Conservation (phyloP, 2,113 vertebrate genomes). For the Corvus cornix region DNA sequence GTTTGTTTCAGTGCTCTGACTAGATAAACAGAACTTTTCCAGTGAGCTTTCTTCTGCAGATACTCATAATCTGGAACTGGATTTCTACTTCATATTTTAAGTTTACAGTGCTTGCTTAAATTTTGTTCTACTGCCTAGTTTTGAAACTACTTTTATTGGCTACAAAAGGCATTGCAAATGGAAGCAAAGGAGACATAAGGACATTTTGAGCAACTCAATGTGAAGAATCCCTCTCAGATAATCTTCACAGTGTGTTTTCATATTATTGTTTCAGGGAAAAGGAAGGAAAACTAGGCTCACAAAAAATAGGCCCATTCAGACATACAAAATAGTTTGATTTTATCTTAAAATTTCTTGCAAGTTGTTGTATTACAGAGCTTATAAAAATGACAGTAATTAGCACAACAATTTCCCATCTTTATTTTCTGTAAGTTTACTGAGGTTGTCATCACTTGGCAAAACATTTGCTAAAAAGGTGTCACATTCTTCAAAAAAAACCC, state of each 20-base stretch:
- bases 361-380: not conserved
- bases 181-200: not conserved
- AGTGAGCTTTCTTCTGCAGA: not conserved
- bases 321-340: accelerated
- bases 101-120: not conserved
- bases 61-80: not conserved
- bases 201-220: not conserved
- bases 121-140: not conserved
- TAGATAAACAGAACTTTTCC: not conserved
- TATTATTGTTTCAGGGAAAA: not conserved
- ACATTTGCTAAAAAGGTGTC: not conserved
- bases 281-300: not conserved
- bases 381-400: not conserved
- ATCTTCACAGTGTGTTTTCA: not conserved
- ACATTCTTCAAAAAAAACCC: not conserved
- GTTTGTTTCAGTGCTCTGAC: not conserved
- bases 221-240: not conserved
- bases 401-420: not conserved
- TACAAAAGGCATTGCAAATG: not conserved
- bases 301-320: not conserved
- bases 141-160: not conserved
- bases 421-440: not conserved
- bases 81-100: not conserved
- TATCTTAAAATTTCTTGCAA: not conserved
- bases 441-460: not conserved